Conservation (phyloP, 2,888 invertebrate species). For the Ethmia dodecea region DNA sequence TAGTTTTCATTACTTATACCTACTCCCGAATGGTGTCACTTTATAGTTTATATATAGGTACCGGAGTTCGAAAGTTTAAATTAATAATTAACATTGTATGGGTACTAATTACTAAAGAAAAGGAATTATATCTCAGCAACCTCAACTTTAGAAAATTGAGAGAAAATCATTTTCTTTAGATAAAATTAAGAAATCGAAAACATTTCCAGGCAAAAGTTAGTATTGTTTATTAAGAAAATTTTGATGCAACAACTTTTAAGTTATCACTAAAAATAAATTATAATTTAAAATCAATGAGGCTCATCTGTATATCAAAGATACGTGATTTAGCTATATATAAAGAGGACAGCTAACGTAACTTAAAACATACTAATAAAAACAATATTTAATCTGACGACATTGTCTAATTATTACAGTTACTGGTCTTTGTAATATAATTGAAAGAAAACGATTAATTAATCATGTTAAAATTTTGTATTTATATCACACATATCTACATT, state of each 20-base stretch:
- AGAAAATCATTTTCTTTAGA: background rate
- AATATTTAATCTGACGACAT: conserved; percentile 63
- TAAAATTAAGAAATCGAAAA: conserved; percentile 54
- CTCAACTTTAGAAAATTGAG: too few relatives aligned
- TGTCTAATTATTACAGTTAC: conserved; percentile 65
- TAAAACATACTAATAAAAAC: conserved; percentile 70
- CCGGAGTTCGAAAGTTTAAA: too few relatives aligned
- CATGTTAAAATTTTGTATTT: conserved; percentile 78
- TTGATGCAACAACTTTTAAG: conserved; percentile 71
- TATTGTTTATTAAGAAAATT: conserved; percentile 72
- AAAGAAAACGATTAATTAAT: conserved; percentile 69
- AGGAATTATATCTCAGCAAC: too few relatives aligned
- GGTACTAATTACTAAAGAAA: too few relatives aligned
- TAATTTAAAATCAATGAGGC: conserved; percentile 49
- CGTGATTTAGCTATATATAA: conserved; percentile 49
- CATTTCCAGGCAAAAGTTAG: conserved; percentile 69
- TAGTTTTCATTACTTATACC: too few relatives aligned
- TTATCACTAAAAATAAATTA: conserved; percentile 74
- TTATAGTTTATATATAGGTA: too few relatives aligned
- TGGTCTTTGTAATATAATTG: conserved; percentile 54
- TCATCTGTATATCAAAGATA: conserved; percentile 53
- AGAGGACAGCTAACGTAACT: conserved; percentile 63
- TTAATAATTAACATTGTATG: too few relatives aligned
- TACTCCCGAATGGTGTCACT: too few relatives aligned
- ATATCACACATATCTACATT: conserved; percentile 77